A percentile compares a stretch with the other conserved stretches of the same genome.
phyloP scores from a whole-genome alignment of 2,797 vertebrate genomes.

The Menidia menidia region DNA sequence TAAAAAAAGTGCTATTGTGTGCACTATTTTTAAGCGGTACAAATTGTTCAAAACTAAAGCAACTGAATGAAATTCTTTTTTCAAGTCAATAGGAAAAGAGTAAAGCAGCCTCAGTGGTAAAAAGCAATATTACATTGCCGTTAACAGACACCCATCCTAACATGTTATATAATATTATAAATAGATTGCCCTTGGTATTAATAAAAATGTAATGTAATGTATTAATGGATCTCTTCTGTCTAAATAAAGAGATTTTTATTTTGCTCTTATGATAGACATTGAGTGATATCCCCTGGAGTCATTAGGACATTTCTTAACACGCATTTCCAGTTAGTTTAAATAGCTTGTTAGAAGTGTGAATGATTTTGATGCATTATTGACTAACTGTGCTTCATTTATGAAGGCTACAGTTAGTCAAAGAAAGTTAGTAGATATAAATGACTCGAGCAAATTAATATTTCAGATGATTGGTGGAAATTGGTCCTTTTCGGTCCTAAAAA shows the following conservation, averaged over 20 bases:
- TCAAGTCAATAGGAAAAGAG: background rate
- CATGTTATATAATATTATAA: background rate
- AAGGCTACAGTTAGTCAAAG: conserved; percentile 7
- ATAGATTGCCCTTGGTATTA: background rate
- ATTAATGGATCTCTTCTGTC: background rate
- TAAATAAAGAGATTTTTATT: background rate
- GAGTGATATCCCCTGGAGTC: too few relatives aligned
- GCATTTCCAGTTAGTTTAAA: background rate
- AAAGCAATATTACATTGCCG: background rate
- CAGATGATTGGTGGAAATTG: conserved; percentile 40
- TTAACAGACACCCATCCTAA: background rate
- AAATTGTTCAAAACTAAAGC: background rate
- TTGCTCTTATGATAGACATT: too few relatives aligned
- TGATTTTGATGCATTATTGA: background rate
- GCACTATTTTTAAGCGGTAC: background rate
- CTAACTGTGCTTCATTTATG: background rate
- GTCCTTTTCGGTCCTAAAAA: conserved; percentile 14
- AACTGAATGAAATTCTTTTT: background rate
- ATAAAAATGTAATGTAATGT: too few relatives aligned
- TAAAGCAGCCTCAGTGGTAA: background rate
- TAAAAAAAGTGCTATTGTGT: background rate
- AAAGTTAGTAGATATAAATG: conserved; percentile 36
- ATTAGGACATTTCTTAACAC: too few relatives aligned
- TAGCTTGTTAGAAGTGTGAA: background rate
- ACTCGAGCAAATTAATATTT: conserved; percentile 37